phyloP scores from a whole-genome alignment of 2,888 invertebrate genomes.

The Scaptodrosophila latifasciaeformis region DNA sequence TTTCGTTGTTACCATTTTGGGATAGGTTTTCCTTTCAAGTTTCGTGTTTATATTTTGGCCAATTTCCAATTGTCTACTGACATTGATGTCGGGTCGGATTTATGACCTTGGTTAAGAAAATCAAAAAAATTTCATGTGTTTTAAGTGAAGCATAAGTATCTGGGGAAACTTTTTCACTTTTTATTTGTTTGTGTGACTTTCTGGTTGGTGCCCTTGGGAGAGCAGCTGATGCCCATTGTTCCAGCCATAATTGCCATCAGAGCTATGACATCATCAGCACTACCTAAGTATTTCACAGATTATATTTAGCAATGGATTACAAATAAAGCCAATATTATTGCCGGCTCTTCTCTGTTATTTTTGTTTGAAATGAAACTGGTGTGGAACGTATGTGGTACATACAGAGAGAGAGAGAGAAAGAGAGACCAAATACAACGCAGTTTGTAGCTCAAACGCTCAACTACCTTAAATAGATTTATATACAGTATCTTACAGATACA shows the following conservation, averaged over 20 bases:
- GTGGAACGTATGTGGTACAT: too few relatives aligned
- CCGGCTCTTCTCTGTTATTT: neutral
- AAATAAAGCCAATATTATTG: neutral
- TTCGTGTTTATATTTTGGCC: neutral
- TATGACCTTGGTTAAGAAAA: conserved; percentile 1
- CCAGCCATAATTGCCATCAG: neutral
- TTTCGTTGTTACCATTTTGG: neutral
- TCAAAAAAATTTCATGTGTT: neutral
- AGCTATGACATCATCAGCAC: conserved; percentile 2
- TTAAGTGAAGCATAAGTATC: too few relatives aligned
- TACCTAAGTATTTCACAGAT: too few relatives aligned
- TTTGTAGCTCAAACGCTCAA: too few relatives aligned
- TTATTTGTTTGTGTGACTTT: too few relatives aligned
- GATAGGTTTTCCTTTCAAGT: neutral
- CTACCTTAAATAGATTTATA: too few relatives aligned
- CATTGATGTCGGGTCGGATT: neutral
- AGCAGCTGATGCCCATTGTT: too few relatives aligned
- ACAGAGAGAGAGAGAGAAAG: too few relatives aligned
- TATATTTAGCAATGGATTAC: too few relatives aligned
- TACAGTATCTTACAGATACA: too few relatives aligned
- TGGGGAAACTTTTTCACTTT: too few relatives aligned
- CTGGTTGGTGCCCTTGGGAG: neutral
- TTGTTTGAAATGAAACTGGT: neutral
- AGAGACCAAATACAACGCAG: too few relatives aligned
- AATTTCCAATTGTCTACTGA: neutral